phyloP scores from a whole-genome alignment of 2,797 vertebrate species.

The Halcyon badia region DNA sequence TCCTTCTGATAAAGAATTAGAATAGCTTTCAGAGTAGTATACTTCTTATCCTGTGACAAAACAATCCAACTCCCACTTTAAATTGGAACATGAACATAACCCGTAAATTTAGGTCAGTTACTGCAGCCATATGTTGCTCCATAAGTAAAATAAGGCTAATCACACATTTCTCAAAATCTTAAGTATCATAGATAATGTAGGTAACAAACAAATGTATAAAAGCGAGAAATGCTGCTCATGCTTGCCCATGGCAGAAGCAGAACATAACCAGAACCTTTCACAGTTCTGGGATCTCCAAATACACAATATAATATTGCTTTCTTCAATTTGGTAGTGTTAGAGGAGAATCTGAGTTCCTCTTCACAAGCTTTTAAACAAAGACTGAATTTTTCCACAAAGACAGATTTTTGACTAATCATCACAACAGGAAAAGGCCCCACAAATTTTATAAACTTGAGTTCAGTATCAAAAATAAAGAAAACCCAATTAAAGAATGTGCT shows the following conservation, averaged over 20 bases:
- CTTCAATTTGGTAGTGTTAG: not conserved
- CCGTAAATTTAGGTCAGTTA: not conserved
- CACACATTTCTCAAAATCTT: not conserved
- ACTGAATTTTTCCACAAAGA: not conserved
- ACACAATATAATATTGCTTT: not conserved
- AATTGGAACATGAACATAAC: not conserved
- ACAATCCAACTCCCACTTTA: not conserved
- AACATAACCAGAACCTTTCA: not conserved
- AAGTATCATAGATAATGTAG: not conserved
- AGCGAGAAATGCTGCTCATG: not conserved
- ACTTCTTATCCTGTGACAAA: not conserved
- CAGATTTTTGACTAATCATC: not conserved
- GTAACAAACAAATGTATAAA: not conserved
- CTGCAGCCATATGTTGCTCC: not conserved
- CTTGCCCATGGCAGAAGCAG: not conserved
- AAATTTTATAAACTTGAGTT: not conserved
- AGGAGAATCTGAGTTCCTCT: not conserved
- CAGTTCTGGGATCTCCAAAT: not conserved
- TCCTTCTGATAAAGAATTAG: not conserved
- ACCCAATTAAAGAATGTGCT: not conserved
- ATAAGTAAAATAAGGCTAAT: not conserved
- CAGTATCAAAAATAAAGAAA: not conserved
- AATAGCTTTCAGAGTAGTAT: not conserved
- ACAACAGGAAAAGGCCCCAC: not conserved
- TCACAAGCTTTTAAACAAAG: not conserved